Evolutionary conservation across 1,140 invertebrate species (phyloP), one percentile per base, ranked within the genome.

Genomic region (Coboldia fuscipes): DNA sequence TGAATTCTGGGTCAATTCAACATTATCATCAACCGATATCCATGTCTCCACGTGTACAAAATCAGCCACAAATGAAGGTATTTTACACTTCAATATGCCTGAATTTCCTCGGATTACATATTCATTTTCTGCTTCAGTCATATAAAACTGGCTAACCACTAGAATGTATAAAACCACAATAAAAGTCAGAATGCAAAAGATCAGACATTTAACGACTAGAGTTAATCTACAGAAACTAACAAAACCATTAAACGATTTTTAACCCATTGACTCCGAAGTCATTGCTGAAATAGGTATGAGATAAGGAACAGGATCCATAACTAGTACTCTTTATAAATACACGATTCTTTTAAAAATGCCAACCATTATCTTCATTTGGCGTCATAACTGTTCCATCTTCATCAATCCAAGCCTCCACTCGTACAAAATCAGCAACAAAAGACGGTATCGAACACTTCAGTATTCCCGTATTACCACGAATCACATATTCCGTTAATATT

Each of bases 31-130:
- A 48, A 81, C 73, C 10, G 19, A 20, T 12, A 32, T 21, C 86
- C 86, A 92, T 26, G 75, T 66, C 47, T 82, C 81, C 41, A 92
- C 74, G 39, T 70, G 65, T 39, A 94, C 75, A 59, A 89, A 92
- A 59, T 92, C 85, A 36, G 81, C 82, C 30, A 92, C 83, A 62
- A 89, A 92, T 46, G 78, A 82, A 30, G 88, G 89, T 41, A 93
- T 85, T 65, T 83, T 78, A 66, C 88, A 94, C 60, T 80, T 85
- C 62, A 93, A 73, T 45, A 92, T 73, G 35, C 81, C 85, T 33
- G 81, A 73, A 61, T 90, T 90, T 33, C 84, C 85, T 47, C 75
- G 70, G 48, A 90, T 89, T 33, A 90, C 84, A 62, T 89, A 93
- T 47, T 89, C 84, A 58, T 90, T 88, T 62, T 86, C 82, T 41